Evolutionary conservation across 2,113 vertebrate genomes (phyloP), one percentile per base, ranked within the genome.

Genomic region (Poecilia latipinna): DNA sequence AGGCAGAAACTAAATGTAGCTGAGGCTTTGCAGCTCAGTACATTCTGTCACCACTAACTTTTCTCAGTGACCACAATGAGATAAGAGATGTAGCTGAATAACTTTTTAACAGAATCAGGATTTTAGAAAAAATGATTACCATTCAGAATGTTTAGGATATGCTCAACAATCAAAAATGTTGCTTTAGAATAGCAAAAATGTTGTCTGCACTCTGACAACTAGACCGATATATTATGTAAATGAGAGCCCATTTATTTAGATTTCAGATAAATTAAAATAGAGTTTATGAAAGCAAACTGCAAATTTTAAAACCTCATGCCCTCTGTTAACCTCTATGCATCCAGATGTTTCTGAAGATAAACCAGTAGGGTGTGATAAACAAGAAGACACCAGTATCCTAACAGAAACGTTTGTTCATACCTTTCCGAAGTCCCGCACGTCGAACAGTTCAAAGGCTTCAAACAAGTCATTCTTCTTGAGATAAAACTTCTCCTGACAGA

Each of bases 401-500:
- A 74, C 0, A 51, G 33, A 51, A 42, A 17, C 17, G n/a, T 19
- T 54, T 0, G 4, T 48, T 6, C 0, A 26, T 75, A 98, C 97
- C 97, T 98, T 98, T 69, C 90, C 97, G 0, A 99, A 99, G 79
- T 99, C 96, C 61, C 96, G 94, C 26, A 98, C 96, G 0, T 99
- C 97, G 0, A 99, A 99, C 72, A 99, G 95, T 90, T 99, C 97
- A 0, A 99, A 99, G 74, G 96, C 96, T 6, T 98, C 97, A 0
- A 99, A 99, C 62, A 99, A 95, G 0, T 97, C 96, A 0, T 87
- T 97, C 89, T 96, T 95, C 33, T 93, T 96, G 37, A 99, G 93
- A 28, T 95, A 91, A 1, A 99, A 98, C 15, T 93, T 96, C 51
- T 96, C 95, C 0, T 94, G 93, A 66, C 97, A 97, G 28, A 93